These are phyloP conservation scores for Mesochorus sp. DNA, from an alignment of 2,888 invertebrate species.

Conservation along the genomic window DNA sequence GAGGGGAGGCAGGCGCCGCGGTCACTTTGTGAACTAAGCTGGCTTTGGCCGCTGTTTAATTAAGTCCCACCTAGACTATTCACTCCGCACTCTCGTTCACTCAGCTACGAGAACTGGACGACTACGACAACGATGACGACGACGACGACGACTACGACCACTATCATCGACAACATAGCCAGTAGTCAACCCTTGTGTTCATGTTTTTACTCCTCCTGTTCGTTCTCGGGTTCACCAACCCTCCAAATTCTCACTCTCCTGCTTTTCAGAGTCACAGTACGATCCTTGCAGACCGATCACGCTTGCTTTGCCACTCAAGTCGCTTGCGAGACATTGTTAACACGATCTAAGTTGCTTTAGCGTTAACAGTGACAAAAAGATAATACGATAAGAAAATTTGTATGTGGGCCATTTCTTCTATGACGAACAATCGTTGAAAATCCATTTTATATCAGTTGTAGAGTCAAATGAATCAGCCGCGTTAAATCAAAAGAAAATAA, in stretches of 20 bases:
- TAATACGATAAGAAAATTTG: background rate
- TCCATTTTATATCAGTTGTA: no score
- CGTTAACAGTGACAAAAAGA: slow-evolving; percentile 2
- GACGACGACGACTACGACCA: slow-evolving; percentile 32
- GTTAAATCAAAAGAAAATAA: background rate
- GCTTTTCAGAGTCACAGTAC: slow-evolving; percentile 4
- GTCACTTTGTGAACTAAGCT: slow-evolving; percentile 82
- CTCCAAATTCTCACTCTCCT: background rate
- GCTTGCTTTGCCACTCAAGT: slow-evolving; percentile 47
- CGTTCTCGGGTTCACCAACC: slow-evolving; percentile 50
- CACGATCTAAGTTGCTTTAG: slow-evolving; percentile 63
- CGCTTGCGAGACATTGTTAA: slow-evolving; percentile 63
- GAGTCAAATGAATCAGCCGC: no score
- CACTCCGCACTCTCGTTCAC: slow-evolving; percentile 70
- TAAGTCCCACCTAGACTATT: slow-evolving; percentile 81
- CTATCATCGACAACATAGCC: slow-evolving; percentile 27
- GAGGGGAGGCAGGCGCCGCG: slow-evolving; percentile 76
- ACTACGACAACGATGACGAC: no score
- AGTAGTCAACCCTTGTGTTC: slow-evolving; percentile 55
- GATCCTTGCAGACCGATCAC: slow-evolving; percentile 63
- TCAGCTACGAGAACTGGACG: slow-evolving; percentile 59
- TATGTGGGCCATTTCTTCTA: no score
- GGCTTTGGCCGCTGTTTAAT: slow-evolving; percentile 81
- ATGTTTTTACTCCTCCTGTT: slow-evolving; percentile 56
- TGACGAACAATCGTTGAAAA: no score